phyloP scores from a whole-genome alignment of 2,113 vertebrate genomes.

The Saccopteryx leptura region DNA sequence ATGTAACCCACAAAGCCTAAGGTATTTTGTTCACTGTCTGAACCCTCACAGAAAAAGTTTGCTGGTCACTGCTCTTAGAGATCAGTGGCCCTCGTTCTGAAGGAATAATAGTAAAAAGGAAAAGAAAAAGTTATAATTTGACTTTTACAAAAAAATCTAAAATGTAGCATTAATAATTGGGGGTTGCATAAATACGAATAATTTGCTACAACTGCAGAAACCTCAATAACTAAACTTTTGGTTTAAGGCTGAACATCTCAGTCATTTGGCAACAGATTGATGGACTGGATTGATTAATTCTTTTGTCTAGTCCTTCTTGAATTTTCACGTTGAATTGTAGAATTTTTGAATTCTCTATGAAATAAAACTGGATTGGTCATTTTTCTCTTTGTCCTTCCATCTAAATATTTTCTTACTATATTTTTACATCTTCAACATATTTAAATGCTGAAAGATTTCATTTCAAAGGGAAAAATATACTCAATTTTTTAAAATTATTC shows the following conservation, averaged over 20 bases:
- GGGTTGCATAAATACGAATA: neutral
- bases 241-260: neutral
- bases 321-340: conserved; percentile 54
- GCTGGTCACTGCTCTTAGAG: neutral
- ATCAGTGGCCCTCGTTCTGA: conserved; percentile 7
- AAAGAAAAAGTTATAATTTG: neutral
- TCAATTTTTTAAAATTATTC: neutral
- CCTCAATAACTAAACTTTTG: conserved; percentile 17
- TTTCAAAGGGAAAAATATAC: conserved; percentile 33
- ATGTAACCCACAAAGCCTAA: neutral
- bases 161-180: neutral
- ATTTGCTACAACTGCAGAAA: conserved; percentile 40
- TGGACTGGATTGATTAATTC: neutral
- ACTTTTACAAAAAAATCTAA: neutral
- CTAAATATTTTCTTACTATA: conserved; percentile 19
- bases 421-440: conserved; percentile 8
- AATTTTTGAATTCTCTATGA: conserved; percentile 39
- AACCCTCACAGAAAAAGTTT: neutral
- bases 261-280: neutral
- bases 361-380: conserved; percentile 21
- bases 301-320: neutral
- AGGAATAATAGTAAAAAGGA: neutral
- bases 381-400: conserved; percentile 20
- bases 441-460: conserved; percentile 13
- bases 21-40: neutral